phyloP scores from a whole-genome alignment of 1,140 invertebrate species.

The Agrypnia vestita region DNA sequence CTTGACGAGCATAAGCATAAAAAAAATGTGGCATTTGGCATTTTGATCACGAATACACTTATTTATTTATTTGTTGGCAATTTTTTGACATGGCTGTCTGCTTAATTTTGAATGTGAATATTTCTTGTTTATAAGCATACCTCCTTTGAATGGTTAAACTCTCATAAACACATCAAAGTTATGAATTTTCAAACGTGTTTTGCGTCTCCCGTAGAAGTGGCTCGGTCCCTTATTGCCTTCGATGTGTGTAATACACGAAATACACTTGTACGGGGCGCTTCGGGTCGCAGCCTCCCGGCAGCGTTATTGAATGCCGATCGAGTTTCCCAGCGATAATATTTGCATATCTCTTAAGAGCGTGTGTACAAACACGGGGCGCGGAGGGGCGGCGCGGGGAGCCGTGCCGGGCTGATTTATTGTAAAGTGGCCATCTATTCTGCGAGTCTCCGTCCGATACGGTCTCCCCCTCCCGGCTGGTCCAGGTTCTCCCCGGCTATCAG shows the following conservation, averaged over 20 bases:
- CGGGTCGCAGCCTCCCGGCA: not conserved
- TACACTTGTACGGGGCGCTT: too few species aligned
- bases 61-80: too few species aligned
- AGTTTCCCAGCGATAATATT: constrained; percentile 17
- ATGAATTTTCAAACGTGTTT: too few species aligned
- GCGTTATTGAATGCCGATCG: not conserved
- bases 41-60: too few species aligned
- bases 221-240: too few species aligned
- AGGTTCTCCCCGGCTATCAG: constrained; percentile 1
- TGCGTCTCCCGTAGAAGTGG: too few species aligned
- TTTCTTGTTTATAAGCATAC: not conserved
- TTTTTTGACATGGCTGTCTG: not conserved
- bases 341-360: constrained; percentile 18
- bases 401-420: constrained; percentile 28
- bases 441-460: not conserved
- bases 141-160: too few species aligned
- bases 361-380: constrained; percentile 1
- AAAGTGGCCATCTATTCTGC: constrained; percentile 11
- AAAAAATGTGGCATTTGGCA: too few species aligned
- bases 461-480: not conserved
- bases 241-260: too few species aligned
- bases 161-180: too few species aligned
- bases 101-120: not conserved
- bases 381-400: not conserved
- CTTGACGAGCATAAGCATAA: too few species aligned